Base-by-base conservation (phyloP, 2,797 vertebrate species). In the Sebastes diaconus region DNA sequence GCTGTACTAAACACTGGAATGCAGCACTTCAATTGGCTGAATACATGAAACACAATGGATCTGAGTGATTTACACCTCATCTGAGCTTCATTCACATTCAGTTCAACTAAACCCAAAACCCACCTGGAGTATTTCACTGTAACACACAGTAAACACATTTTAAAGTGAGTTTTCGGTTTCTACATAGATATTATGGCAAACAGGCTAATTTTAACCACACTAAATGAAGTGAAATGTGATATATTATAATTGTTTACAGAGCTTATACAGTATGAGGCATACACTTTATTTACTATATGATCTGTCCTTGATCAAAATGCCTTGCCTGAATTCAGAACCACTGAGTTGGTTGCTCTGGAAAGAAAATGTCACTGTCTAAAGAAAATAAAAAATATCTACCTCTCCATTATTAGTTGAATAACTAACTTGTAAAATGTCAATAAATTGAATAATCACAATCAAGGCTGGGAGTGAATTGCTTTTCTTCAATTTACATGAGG, bases 51-150 rank as follows among this genome's bases (percentile, higher is more conserved):
- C 66, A 65, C 16, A 25, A 14, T 22, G 63, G 12, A 22, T 55
- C 24, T 50, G 18, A 36, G 46, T 65, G 46, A 68, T 80, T 84
- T 29, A 27, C 73, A 73, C 77, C 73, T 84, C 73, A 30, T 63
- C 34, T 50, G 18, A 71, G 18, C 25, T 55, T 50, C n/a, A 52
- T 20, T 74, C 2, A 67, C n/a, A 29, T 55, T 29, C 39, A 46
- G 8, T n/a, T 63, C 16, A 59, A 6, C 57, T 32, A 12, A 22
- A 20, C n/a, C 10, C 30, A 55, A 16, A 29, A 52, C 16, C 27
- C 7, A 25, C 2, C 12, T 22, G 22, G 16, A 32, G 16, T 1
- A 46, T 25, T 54, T 16, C 27, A 65, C n/a, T 10, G n/a, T n/a
- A 11, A 39, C 46, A 52, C 52, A 66, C 29, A 39, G 24, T 42